A percentile compares a stretch with the other conserved stretches of the same genome.
These are phyloP conservation scores for Drosophila baimaii DNA, from an alignment of 1,140 invertebrate species.

Conservation along the genomic window DNA sequence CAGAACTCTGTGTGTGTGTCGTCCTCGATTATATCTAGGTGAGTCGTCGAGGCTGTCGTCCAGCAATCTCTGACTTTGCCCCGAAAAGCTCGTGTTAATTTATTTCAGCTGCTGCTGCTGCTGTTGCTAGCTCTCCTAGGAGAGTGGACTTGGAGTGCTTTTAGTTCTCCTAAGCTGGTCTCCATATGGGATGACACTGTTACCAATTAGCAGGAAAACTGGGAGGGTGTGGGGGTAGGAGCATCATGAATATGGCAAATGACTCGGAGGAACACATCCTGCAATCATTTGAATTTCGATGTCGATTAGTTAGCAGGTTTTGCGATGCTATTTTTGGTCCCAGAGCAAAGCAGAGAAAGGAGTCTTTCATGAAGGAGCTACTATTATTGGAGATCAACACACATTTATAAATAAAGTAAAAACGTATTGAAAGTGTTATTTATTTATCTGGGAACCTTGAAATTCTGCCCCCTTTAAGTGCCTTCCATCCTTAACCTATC, in stretches of 20 bases:
- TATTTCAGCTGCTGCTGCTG: conserved; percentile 10
- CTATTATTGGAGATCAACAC: neutral
- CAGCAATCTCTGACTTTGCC: conserved; percentile 16
- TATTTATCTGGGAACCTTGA: too few species aligned
- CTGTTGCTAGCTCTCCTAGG: neutral
- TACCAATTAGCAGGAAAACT: conserved; percentile 10
- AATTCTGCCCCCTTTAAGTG: neutral
- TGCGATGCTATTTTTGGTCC: neutral
- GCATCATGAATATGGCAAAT: conserved; percentile 7
- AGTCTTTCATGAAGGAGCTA: neutral
- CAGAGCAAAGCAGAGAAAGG: too few species aligned
- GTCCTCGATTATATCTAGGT: conserved; percentile 11
- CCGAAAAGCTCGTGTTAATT: conserved; percentile 10
- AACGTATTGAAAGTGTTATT: too few species aligned
- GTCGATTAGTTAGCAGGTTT: conserved; percentile 1
- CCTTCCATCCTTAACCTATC: too few species aligned
- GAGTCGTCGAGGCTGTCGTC: conserved; percentile 1
- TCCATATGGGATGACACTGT: conserved; percentile 10
- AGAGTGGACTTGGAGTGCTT: conserved; percentile 18
- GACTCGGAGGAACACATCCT: conserved; percentile 2
- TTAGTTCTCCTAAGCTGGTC: conserved; percentile 5
- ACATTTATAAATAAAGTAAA: neutral
- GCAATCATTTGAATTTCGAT: conserved; percentile 7
- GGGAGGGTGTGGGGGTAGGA: neutral
- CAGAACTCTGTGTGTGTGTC: too few species aligned